Base-by-base conservation (phyloP, 2,888 invertebrate genomes). In the Baccha elongata region DNA sequence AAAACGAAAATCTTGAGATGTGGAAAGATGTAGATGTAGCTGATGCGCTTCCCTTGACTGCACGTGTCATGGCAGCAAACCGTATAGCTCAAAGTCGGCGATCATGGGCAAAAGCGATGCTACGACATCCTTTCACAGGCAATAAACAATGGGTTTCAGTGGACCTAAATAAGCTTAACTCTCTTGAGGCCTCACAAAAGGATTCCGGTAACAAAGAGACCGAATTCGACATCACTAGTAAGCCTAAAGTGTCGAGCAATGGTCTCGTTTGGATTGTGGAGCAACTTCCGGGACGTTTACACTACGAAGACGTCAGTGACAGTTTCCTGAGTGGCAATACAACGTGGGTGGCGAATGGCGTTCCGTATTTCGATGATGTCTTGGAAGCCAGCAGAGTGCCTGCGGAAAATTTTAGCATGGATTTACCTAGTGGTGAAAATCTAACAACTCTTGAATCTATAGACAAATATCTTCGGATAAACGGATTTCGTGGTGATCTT, bases 61-160 rank as follows among this genome's bases (percentile, higher is more conserved):
- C 96, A 0, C 93, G 97, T 2, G 93, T 95, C 11, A 93, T 96
- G 92, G 94, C 96, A 0, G 96, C 98, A 7, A 98, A 97, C 90
- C 94, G 96, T 81, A 91, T 98, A 60, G 94, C 97, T 0, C 91
- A 91, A 6, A 93, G 93, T 86, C 95, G 95, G 1, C 91, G 92
- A 69, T 92, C 93, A 3, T 98, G 98, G 98, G 93, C 94, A 0
- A 92, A 93, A 44, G 90, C 93, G 1, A 93, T 97, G 87, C 92
- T 93, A 0, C 91, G 91, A 6, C 94, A 96, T 91, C 95, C 96
- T 32, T 95, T 95, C 13, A 96, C 96, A 46, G 96, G 96, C 75
- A 95, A 95, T 89, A 96, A 96, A 88, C 97, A 98, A 88, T 98
- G 97, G 97, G 93, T 97, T 86, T 92, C 95, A 4, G 92, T 96